These are phyloP conservation scores for Drymodes brunneopygia DNA, from an alignment of 2,113 vertebrate species.

Conservation along the genomic window DNA sequence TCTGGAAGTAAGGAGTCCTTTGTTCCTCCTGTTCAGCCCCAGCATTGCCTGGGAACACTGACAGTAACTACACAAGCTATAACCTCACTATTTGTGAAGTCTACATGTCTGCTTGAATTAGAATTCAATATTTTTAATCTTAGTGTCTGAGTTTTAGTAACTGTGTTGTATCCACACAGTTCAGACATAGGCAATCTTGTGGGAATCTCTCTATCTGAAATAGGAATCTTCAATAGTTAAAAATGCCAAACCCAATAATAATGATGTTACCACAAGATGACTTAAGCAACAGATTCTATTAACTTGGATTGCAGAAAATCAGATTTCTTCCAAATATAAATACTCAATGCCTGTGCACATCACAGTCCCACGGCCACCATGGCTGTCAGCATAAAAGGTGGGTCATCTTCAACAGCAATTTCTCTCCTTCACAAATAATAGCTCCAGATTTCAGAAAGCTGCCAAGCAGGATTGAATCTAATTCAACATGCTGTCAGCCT, in stretches of 20 bases:
- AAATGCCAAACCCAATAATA: not conserved
- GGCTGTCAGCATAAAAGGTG: not conserved
- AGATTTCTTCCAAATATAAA: not conserved
- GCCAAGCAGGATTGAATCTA: not conserved
- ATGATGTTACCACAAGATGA: not conserved
- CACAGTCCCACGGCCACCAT: not conserved
- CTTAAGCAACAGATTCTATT: not conserved
- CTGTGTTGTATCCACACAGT: accelerated
- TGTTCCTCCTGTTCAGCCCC: not conserved
- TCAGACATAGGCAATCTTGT: not conserved
- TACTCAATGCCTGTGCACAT: not conserved
- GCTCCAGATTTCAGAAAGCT: not conserved
- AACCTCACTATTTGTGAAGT: not conserved
- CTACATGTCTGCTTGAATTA: not conserved
- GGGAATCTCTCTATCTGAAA: not conserved
- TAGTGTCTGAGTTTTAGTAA: not conserved
- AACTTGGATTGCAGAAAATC: not conserved
- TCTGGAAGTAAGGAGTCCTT: not conserved
- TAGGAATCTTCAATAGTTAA: not conserved
- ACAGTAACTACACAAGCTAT: not conserved
- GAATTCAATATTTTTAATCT: not conserved
- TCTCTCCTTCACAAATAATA: not conserved
- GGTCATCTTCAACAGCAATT: not conserved
- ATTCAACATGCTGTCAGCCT: not conserved
- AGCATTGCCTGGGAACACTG: not conserved